Percentiles rank a stretch among this genome's conserved stretches.
These are phyloP conservation scores for Erethizon dorsatum DNA, from an alignment of 2,797 vertebrate species.

Conservation along the genomic window DNA sequence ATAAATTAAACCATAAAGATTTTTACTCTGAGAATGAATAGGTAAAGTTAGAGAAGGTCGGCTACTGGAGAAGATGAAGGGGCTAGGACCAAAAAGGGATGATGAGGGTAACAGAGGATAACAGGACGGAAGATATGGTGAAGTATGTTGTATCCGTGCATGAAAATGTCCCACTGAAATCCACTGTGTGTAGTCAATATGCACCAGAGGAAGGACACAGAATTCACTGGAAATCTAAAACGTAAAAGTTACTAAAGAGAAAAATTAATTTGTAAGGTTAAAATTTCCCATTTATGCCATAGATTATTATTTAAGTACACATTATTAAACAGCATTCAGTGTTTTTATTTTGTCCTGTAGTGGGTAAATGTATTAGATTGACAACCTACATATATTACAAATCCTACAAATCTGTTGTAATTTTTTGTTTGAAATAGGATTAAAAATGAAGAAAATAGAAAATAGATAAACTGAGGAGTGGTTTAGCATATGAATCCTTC, in stretches of 20 bases:
- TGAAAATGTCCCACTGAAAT: background rate
- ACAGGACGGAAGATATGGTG: background rate
- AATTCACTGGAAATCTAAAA: background rate
- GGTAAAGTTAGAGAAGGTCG: background rate
- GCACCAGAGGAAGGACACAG: background rate
- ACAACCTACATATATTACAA: background rate
- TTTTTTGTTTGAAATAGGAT: background rate
- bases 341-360: background rate
- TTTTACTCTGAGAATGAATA: conserved; percentile 31
- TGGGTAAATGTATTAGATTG: background rate
- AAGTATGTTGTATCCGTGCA: background rate
- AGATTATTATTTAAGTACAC: background rate
- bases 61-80: background rate
- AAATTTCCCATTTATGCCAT: background rate
- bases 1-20: background rate
- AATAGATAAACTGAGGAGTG: background rate
- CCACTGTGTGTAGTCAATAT: background rate
- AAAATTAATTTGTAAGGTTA: background rate
- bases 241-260: background rate
- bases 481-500: conserved; percentile 17
- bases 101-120: background rate
- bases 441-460: background rate
- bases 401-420: background rate
- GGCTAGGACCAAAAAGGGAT: background rate
- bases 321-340: background rate